Percentiles rank a stretch among this genome's conserved stretches.
These are phyloP conservation scores for Marronus borbonicus DNA, from an alignment of 2,888 invertebrate species.

Conservation along the genomic window DNA sequence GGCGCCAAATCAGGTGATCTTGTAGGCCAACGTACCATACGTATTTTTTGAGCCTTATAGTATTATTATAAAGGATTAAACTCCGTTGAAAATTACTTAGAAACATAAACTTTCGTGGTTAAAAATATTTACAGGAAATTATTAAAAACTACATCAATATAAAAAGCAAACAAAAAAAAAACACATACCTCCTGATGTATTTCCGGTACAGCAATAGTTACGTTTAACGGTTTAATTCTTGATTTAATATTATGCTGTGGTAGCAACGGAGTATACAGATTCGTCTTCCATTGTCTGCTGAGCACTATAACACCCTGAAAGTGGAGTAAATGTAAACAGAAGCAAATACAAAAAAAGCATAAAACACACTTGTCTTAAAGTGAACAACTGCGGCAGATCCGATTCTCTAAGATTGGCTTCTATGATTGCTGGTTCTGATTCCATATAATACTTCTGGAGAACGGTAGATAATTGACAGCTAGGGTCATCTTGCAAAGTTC, in stretches of 20 bases:
- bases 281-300: conserved; percentile 97
- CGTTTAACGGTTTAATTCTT: conserved; percentile 87
- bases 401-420: conserved; percentile 88
- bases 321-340: conserved; percentile 50
- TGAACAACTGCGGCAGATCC: conserved; percentile 90
- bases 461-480: conserved; percentile 94
- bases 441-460: conserved; percentile 86
- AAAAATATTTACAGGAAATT: too few relatives aligned
- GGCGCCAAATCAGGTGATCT: too few relatives aligned
- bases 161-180: background rate
- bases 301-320: conserved; percentile 93
- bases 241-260: conserved; percentile 88
- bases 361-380: conserved; percentile 82
- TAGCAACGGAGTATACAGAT: conserved; percentile 92
- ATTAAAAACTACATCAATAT: too few relatives aligned
- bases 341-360: background rate
- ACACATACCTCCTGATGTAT: conserved; percentile 83
- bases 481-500: conserved; percentile 95
- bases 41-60: too few relatives aligned
- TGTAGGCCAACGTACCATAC: too few relatives aligned
- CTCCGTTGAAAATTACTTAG: too few relatives aligned
- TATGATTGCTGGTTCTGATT: conserved; percentile 83
- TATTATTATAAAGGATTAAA: too few relatives aligned
- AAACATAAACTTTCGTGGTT: too few relatives aligned
- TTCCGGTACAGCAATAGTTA: conserved; percentile 90